Base-by-base conservation (phyloP, 2,888 invertebrate species). In the Amiota minor region DNA sequence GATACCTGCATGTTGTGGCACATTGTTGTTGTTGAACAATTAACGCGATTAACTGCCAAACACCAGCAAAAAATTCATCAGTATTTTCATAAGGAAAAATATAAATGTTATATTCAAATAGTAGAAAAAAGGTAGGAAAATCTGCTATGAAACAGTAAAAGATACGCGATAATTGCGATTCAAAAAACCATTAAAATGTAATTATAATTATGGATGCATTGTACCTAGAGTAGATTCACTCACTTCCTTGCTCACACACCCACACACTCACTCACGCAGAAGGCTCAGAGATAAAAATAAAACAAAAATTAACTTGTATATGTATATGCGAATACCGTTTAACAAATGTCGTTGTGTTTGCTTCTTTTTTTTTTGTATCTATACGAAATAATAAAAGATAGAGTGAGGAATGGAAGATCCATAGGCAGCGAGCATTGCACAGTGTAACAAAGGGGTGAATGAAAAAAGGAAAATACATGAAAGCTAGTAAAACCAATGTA, bases 131-230 rank as follows among this genome's bases (percentile, higher is more conserved):
- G 16, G 49, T 12, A 62, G 50, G 50, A 71, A 50, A 46, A 18
- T 53, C 16, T 62, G 71, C 8, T 49, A 68, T 35, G 35, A 68
- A 68, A 68, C 14, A 47, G 65, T 65, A 50, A 64, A 6, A 72
- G 70, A 75, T 59, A 72, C 74, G 71, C 70, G 75, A 62, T 75
- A 78, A 75, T 73, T 69, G 76, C 76, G 50, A 4, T 75, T 74
- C 75, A 73, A 74, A 59, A 76, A 79, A 74, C 77, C 77, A 78
- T 78, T 79, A 76, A 79, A 79, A 77, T 76, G 77, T 78, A 77
- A 77, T 79, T 79, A 79, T 78, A 79, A 79, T 78, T 79, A 78
- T 71, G 76, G 61, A 56, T 47, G 71, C 70, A 78, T 79, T 79
- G 77, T 78, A 74, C 6, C 53, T 16, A 9, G 53, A 53, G 59